Base-by-base conservation (phyloP, 2,797 vertebrate species). In the Hephaestus fuliginosus region DNA sequence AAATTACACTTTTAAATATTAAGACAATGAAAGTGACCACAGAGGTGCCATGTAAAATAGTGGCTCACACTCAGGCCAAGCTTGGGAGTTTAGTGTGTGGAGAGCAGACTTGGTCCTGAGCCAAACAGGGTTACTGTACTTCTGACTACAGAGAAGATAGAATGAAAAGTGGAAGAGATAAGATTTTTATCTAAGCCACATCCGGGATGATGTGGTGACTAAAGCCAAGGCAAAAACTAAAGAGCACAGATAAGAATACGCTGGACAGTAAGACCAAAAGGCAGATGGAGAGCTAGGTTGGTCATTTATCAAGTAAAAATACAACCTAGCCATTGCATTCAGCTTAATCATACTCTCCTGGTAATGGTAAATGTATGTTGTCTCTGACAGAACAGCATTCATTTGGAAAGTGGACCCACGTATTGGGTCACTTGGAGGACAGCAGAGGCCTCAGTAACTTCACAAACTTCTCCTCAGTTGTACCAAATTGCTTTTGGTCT, bases 131-230 rank as follows among this genome's bases (percentile, higher is more conserved):
- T 78, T 78, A 72, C 76, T 44, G 78, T 78, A 76, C 49, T 75
- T 85, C 67, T 84, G 70, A 86, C 81, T 73, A 28, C 76, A 84
- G 44, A 74, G 79, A 88, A 61, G 65, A 67, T 90, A 83, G 53
- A 55, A 60, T 62, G 74, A 88, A 82, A 46, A 87, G 62, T 62
- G 22, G 62, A 65, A 46, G 51, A 86, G 91, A 92, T 90, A 90
- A 91, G 86, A 90, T 89, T 74, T 56, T 74, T 90, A 92, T 93
- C 80, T 70, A 1, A 4, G 30, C 61, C 71, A 84, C 57, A 91
- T 89, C 78, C 78, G 63, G 87, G 76, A 86, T 68, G 33, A 74
- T 76, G 69, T 66, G 65, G 74, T 80, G 77, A 84, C 86, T 75
- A 69, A 85, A 88, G 70, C 74, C 39, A 61, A 58, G 68, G 69